Evolutionary conservation across 2,888 invertebrate species (phyloP), one percentile per base, ranked within the genome.

Genomic region (Rhyacophila evoluta): DNA sequence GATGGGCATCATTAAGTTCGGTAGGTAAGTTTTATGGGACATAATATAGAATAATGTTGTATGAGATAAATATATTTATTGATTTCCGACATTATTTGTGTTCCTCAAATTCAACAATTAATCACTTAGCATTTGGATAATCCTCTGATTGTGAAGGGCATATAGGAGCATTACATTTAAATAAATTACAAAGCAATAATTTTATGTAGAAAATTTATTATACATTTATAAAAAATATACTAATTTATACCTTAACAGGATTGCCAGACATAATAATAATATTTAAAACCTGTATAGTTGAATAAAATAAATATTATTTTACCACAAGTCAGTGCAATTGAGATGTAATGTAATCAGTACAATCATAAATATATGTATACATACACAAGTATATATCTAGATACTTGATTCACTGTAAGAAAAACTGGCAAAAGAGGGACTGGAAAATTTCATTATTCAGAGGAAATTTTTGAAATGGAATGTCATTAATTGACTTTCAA

Each of bases 241-340:
- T 55, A 15, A 55, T 55, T 55, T 25, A 55, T 55, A 55, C 55
- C 55, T 55, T 55, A 0, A 55, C 55, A 55, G 55, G 15, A 55
- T 55, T 19, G 55, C 55, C 55, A 55, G 55, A 55, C 55, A 55
- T 55, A 25, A 55, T 8, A 55, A 55, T 55, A 55, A 55, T 19
- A 33, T 33, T 33, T 33, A 33, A 33, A 33, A 33, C 29, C n/a
- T n/a, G n/a, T 55, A 55, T 19, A 55, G 10, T 55, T 55, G 2
- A 33, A 33, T 33, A 33, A 33, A 33, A 4, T 33, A 33, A 33
- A 33, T 33, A 33, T 41, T 5, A 41, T 15, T 41, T 1, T 41
- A n/a, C 2, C 15, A 5, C 41, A 41, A 55, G 55, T 55, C 6
- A 6, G 29, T 33, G 10, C 10, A 8, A 25, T 55, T 25, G 25